phyloP scores from a whole-genome alignment of 2,888 invertebrate genomes.

The Mesochorus sp. region DNA sequence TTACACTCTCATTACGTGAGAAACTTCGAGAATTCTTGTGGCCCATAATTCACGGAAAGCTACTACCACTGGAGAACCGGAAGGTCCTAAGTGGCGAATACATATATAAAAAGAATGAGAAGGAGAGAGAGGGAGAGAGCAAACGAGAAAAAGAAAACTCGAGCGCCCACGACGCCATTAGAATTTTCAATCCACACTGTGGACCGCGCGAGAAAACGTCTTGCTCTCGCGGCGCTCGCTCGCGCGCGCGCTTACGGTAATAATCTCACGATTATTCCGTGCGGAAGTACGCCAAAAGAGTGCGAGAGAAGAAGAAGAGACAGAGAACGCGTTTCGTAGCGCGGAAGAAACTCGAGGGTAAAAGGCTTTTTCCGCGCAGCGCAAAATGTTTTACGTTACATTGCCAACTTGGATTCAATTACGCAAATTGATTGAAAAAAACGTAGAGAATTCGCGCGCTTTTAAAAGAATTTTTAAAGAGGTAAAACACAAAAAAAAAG shows the following conservation, averaged over 20 bases:
- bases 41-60: constrained; percentile 71
- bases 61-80: constrained; percentile 65
- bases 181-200: constrained; percentile 66
- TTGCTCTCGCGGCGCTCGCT: constrained; percentile 36
- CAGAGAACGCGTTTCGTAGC: neutral
- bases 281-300: constrained; percentile 42
- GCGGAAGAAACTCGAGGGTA: neutral
- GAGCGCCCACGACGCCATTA: constrained; percentile 63
- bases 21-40: constrained; percentile 74
- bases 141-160: too few relatives aligned
- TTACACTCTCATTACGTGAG: constrained; percentile 75
- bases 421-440: constrained; percentile 4
- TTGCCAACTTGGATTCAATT: constrained; percentile 27
- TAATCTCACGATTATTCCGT: constrained; percentile 70
- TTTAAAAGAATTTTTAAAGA: too few relatives aligned
- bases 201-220: constrained; percentile 45
- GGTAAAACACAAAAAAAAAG: too few relatives aligned
- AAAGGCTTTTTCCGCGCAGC: constrained; percentile 17
- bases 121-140: too few relatives aligned
- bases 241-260: constrained; percentile 64
- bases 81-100: constrained; percentile 67
- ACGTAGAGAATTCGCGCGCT: constrained; percentile 10
- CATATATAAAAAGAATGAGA: too few relatives aligned
- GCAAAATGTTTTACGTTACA: constrained; percentile 29
- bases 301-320: neutral